Base-by-base conservation (phyloP, 2,113 vertebrate genomes). In the Periophthalmodon schlosseri region DNA sequence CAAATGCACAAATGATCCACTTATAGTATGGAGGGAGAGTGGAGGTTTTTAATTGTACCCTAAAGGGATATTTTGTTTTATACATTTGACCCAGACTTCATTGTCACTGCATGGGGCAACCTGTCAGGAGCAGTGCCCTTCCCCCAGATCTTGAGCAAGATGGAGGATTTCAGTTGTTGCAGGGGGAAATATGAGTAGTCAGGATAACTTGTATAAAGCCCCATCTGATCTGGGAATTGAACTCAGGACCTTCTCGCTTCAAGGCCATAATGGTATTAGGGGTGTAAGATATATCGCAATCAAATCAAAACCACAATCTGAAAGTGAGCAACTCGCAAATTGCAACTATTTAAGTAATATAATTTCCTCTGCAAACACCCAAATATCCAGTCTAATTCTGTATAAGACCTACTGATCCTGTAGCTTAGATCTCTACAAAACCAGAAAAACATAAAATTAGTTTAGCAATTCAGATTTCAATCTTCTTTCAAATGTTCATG, bases 21-120 rank as follows among this genome's bases (percentile, higher is more conserved):
- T 86, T 79, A 66, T 20, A 33, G 33, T 77, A 72, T 76, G 69
- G 46, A 75, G 24, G 81, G 57, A 85, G 70, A 57, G 74, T 68
- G 16, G 21, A 1, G 23, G 24, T 13, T 60, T 58, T 60, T 60
- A 60, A 60, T 60, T 60, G 23, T 60, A 60, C 23, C 23, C 57
- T 28, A n/a, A 5, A 60, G 23, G 12, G 23, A 60, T 60, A 15
- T 60, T 13, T 15, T 60, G 23, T 28, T 60, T 24, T 28, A 28
- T 60, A 23, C 23, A 60, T 60, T 60, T 60, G 57, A 60, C 57
- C 57, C 57, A 24, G 10, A 4, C 21, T 2, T 23, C 56, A 28
- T 13, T 60, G 57, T 28, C 23, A 28, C 57, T n/a, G 20, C 20
- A 56, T 52, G 49, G 49, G 49, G 49, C 16, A 21, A 60, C 3